These are phyloP conservation scores for Eurypyga helias DNA, from an alignment of 2,113 vertebrate genomes.

Conservation along the genomic window DNA sequence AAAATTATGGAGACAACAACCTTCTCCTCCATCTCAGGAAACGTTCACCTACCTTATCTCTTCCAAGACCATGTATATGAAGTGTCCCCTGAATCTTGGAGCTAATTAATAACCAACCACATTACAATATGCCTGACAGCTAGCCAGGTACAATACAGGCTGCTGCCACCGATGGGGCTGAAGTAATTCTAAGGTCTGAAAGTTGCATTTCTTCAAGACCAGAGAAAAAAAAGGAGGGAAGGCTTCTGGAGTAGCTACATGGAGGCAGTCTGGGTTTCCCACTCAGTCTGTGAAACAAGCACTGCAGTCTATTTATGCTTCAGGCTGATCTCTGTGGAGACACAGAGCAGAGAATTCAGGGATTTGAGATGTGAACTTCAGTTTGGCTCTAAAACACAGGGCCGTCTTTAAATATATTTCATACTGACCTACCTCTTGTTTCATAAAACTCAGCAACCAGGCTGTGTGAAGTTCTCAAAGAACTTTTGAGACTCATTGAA, in stretches of 20 bases:
- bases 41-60: neutral
- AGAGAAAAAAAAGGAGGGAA: neutral
- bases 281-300: neutral
- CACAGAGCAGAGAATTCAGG: neutral
- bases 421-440: neutral
- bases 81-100: neutral
- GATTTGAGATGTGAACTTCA: neutral
- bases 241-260: neutral
- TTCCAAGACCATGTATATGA: neutral
- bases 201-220: neutral
- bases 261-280: neutral
- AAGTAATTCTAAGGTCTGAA: neutral
- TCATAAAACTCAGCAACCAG: neutral
- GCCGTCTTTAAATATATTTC: neutral
- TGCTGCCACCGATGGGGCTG: neutral
- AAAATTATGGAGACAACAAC: neutral
- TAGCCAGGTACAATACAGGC: neutral
- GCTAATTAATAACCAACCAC: neutral
- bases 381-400: neutral
- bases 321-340: neutral
- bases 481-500: neutral
- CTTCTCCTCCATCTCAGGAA: neutral
- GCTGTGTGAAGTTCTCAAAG: neutral
- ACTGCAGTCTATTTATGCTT: neutral
- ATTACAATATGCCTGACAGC: neutral